Conservation (phyloP, 2,888 invertebrate genomes). For the Sarcophaga subvicina region DNA sequence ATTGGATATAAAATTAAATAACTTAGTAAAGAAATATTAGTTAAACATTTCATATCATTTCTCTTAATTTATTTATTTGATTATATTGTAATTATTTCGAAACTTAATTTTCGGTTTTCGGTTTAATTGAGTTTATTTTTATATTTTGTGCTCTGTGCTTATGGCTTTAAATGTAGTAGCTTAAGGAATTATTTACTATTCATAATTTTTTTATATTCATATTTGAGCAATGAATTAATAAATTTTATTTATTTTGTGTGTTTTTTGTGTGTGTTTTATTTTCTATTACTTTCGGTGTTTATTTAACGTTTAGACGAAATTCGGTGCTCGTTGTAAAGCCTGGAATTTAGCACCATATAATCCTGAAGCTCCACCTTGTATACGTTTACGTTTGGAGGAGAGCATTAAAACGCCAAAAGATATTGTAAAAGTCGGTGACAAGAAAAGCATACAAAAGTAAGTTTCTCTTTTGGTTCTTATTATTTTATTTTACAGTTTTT, state of each 20-base stretch:
- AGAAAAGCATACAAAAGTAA: conserved; percentile 80
- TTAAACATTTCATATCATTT: conserved; percentile 59
- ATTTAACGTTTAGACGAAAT: conserved; percentile 85
- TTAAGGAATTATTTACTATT: conserved; percentile 23
- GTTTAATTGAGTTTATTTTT: conserved; percentile 31
- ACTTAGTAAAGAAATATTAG: conserved; percentile 20
- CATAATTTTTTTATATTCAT: conserved; percentile 11
- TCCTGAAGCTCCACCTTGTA: conserved; percentile 83
- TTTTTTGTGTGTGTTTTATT: conserved; percentile 26
- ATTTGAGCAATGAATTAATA: conserved; percentile 4
- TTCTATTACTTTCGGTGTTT: neutral
- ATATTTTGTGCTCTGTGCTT: conserved; percentile 53
- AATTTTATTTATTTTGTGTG: conserved; percentile 25
- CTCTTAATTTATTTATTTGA: conserved; percentile 19
- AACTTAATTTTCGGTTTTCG: conserved; percentile 13
- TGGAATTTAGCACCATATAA: conserved; percentile 87
- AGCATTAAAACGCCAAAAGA: conserved; percentile 82
- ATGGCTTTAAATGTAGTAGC: conserved; percentile 63
- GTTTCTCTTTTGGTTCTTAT: neutral
- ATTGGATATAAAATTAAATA: neutral
- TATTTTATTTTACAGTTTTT: conserved; percentile 4
- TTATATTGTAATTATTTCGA: conserved; percentile 28
- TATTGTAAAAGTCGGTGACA: conserved; percentile 75
- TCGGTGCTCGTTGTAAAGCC: conserved; percentile 90
- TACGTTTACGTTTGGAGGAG: conserved; percentile 86